Percentiles rank a stretch among this genome's conserved stretches.
Evolutionary conservation across 2,888 invertebrate genomes (phyloP).

Genomic region (Napeogenes inachia): DNA sequence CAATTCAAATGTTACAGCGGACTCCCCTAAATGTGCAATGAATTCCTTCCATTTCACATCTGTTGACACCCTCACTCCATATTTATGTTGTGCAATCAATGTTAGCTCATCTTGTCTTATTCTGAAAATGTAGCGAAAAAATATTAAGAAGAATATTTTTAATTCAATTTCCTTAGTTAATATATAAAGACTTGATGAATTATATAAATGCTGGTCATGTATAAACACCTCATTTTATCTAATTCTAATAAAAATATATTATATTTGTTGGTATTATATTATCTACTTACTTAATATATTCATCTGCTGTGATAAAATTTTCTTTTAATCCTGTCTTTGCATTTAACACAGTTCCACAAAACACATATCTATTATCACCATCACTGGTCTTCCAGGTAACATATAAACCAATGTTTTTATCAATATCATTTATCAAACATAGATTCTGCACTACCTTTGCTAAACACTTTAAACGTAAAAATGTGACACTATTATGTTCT

Average conservation of each 20-base stretch:
- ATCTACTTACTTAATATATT: constrained; percentile 70
- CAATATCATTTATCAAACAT: constrained; percentile 37
- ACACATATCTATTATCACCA: constrained; percentile 40
- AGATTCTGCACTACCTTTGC: constrained; percentile 50
- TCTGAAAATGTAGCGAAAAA: constrained; percentile 49
- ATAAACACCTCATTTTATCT: too few species aligned
- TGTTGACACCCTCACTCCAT: constrained; percentile 74
- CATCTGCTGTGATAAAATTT: constrained; percentile 56
- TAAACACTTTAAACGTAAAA: constrained; percentile 52
- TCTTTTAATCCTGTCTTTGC: constrained; percentile 74
- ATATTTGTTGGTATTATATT: neutral
- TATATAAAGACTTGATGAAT: too few species aligned
- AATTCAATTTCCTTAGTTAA: neutral
- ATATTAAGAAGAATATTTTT: neutral
- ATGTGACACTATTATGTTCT: constrained; percentile 46
- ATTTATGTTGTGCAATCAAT: constrained; percentile 82
- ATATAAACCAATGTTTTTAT: constrained; percentile 33
- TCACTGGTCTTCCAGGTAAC: constrained; percentile 62
- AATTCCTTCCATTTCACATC: constrained; percentile 73
- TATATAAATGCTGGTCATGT: too few species aligned
- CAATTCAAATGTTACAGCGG: constrained; percentile 82
- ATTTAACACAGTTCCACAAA: constrained; percentile 81
- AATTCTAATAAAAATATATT: neutral
- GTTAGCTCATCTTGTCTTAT: constrained; percentile 80
- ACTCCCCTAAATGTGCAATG: constrained; percentile 79